Percentiles rank a stretch among this genome's conserved stretches.
These are phyloP conservation scores for Drosophila asahinai DNA, from an alignment of 1,140 invertebrate genomes.

Conservation along the genomic window DNA sequence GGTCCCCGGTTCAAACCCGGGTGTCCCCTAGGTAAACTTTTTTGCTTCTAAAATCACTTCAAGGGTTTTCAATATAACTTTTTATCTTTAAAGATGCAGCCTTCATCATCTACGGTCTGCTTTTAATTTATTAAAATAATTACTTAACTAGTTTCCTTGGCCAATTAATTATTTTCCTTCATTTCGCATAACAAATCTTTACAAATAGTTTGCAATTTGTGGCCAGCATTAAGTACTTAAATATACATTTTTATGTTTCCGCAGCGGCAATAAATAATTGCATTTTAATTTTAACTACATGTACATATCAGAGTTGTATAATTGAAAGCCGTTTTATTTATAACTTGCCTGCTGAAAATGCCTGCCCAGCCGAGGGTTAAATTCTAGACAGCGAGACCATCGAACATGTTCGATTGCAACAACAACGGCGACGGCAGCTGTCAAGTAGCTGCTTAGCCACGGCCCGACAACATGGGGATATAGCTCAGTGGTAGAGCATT, in stretches of 20 bases:
- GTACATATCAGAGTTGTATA: constrained; percentile 7
- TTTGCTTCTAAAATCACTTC: background rate
- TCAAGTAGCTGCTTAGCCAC: constrained; percentile 5
- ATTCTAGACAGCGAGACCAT: background rate
- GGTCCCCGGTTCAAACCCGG: constrained; percentile 97
- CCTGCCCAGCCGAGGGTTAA: constrained; percentile 23
- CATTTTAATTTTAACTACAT: constrained; percentile 3
- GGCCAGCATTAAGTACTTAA: background rate
- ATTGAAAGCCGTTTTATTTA: constrained; percentile 16
- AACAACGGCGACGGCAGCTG: background rate
- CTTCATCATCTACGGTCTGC: background rate
- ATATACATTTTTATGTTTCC: constrained; percentile 11
- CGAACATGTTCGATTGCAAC: constrained; percentile 19
- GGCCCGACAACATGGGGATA: constrained; percentile 87
- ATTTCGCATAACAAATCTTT: background rate
- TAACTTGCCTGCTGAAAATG: background rate
- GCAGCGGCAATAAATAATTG: constrained; percentile 4
- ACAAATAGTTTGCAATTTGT: constrained; percentile 9
- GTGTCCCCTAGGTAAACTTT: constrained; percentile 89
- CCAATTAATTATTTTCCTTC: background rate
- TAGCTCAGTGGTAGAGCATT: constrained; percentile 98
- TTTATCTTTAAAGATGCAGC: background rate
- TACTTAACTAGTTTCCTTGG: background rate
- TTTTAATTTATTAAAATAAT: background rate
- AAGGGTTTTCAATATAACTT: background rate